Evolutionary conservation across 2,888 invertebrate genomes (phyloP).

Genomic region (Adineta ricciae): DNA sequence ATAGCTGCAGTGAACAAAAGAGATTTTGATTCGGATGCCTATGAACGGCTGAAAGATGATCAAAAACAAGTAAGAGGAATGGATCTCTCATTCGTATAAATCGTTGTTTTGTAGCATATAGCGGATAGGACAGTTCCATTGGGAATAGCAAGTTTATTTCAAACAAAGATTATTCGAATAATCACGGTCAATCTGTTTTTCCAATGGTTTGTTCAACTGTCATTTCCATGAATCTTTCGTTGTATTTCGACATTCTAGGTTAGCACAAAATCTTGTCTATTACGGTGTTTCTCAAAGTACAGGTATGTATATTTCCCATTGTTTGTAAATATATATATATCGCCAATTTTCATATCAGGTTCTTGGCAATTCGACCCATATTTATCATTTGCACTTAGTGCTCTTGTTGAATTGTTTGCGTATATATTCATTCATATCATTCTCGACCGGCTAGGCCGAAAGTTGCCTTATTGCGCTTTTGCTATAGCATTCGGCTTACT

Average conservation of each 20-base stretch:
- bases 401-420: conserved; percentile 66
- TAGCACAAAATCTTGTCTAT: conserved; percentile 27
- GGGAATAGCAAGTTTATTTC: background rate
- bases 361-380: conserved; percentile 54
- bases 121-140: too few relatives aligned
- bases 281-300: conserved; percentile 29
- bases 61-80: background rate
- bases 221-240: background rate
- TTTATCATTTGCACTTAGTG: conserved; percentile 65
- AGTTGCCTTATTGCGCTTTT: conserved; percentile 61
- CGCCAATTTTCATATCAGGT: background rate
- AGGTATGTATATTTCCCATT: background rate
- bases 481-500: conserved; percentile 53
- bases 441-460: conserved; percentile 64
- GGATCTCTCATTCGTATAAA: too few relatives aligned
- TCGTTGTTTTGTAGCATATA: too few relatives aligned
- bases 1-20: conserved; percentile 25
- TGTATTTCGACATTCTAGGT: background rate
- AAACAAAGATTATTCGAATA: background rate
- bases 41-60: background rate
- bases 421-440: conserved; percentile 55
- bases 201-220: too few relatives aligned
- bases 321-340: background rate
- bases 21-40: background rate
- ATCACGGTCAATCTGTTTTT: too few relatives aligned